Evolutionary conservation across 2,888 invertebrate species (phyloP).

Genomic region (Macropis europaea): DNA sequence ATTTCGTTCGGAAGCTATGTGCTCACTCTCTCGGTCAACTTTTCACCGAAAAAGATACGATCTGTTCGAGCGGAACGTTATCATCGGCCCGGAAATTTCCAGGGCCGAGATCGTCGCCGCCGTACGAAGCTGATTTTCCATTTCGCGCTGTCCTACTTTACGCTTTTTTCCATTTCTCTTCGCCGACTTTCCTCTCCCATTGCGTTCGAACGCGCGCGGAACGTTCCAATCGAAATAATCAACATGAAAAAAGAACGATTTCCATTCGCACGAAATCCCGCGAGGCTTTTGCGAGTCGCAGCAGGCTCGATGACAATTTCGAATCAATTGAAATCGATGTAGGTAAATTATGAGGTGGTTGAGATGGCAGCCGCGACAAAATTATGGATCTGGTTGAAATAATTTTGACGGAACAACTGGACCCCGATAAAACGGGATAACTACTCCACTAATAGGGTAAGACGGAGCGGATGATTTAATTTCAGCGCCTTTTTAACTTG

Average conservation of each 20-base stretch:
- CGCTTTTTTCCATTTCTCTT: conserved; percentile 33
- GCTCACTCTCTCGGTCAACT: conserved; percentile 47
- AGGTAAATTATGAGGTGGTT: too few relatives aligned
- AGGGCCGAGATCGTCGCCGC: conserved; percentile 39
- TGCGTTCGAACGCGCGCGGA: neutral
- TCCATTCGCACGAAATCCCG: neutral
- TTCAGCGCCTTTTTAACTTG: too few relatives aligned
- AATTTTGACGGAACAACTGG: too few relatives aligned
- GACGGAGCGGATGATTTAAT: too few relatives aligned
- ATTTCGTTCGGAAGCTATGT: conserved; percentile 18
- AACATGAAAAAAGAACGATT: conserved; percentile 18
- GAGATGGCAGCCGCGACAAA: too few relatives aligned
- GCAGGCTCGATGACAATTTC: conserved; percentile 36
- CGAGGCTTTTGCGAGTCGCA: conserved; percentile 20
- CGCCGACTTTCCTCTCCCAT: neutral
- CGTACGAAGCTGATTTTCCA: conserved; percentile 52
- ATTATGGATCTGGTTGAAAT: too few relatives aligned
- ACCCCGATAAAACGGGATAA: too few relatives aligned
- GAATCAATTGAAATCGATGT: conserved; percentile 30
- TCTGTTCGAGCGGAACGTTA: conserved; percentile 69
- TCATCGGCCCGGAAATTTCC: conserved; percentile 60
- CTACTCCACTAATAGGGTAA: too few relatives aligned
- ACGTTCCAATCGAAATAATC: conserved; percentile 46
- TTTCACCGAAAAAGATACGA: conserved; percentile 63
- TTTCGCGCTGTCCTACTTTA: conserved; percentile 44